Conservation (phyloP, 2,797 vertebrate genomes). For the Sternotherus odoratus region DNA sequence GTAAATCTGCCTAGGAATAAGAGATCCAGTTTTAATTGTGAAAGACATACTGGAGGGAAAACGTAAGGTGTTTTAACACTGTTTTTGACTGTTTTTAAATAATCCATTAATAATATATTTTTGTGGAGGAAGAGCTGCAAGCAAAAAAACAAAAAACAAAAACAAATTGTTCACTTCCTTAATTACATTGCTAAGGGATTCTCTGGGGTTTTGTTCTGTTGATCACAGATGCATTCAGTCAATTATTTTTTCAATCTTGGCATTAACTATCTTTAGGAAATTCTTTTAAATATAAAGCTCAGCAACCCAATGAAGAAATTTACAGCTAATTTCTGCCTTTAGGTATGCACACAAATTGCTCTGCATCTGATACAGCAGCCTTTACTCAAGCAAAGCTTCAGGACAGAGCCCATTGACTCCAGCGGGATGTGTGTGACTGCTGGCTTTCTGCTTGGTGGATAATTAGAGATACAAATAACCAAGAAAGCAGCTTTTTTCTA, state of each 20-base stretch:
- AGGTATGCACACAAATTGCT: background rate
- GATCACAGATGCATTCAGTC: background rate
- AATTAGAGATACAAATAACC: background rate
- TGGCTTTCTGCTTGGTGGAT: background rate
- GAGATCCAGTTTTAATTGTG: background rate
- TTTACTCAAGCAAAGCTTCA: background rate
- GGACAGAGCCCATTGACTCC: background rate
- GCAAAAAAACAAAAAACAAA: background rate
- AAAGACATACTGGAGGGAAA: background rate
- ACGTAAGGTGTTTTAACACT: background rate
- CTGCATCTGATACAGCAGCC: background rate
- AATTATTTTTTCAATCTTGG: background rate
- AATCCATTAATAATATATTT: background rate
- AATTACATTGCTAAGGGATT: background rate
- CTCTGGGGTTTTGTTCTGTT: background rate
- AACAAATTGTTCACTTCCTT: rapidly evolving
- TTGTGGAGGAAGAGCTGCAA: background rate
- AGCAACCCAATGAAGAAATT: background rate
- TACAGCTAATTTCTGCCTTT: background rate
- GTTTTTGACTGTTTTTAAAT: slow-evolving; percentile 5
- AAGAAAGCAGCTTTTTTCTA: background rate
- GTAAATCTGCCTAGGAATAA: background rate
- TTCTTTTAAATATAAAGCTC: background rate
- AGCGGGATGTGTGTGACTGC: background rate
- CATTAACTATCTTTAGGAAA: rapidly evolving